Evolutionary conservation across 2,113 vertebrate genomes (phyloP).

Genomic region (Alaudala cheleensis): DNA sequence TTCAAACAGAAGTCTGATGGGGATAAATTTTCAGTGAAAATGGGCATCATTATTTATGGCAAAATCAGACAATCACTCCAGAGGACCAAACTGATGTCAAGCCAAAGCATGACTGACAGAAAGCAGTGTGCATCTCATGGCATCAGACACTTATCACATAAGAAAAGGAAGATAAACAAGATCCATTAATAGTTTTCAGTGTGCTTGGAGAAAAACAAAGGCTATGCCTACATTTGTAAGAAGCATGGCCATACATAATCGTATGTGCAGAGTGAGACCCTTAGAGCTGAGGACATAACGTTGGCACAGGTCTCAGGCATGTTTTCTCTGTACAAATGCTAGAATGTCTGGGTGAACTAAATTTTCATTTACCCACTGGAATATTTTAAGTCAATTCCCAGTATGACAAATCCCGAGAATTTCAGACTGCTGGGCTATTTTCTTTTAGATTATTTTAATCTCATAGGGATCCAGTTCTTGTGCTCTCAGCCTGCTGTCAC

Average conservation of each 20-base stretch:
- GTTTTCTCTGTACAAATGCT: background rate
- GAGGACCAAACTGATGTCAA: background rate
- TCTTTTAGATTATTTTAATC: background rate
- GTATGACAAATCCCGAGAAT: background rate
- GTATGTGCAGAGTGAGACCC: background rate
- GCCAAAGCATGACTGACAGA: background rate
- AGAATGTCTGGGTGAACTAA: background rate
- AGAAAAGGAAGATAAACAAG: background rate
- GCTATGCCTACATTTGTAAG: background rate
- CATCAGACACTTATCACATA: background rate
- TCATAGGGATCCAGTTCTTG: background rate
- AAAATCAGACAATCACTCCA: background rate
- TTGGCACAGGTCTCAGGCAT: background rate
- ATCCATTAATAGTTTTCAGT: background rate
- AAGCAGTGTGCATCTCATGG: rapidly evolving
- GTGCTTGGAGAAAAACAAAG: background rate
- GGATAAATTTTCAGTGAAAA: background rate
- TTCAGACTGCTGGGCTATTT: background rate
- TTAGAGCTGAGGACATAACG: background rate
- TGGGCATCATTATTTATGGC: background rate
- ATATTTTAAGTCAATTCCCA: background rate
- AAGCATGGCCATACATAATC: background rate
- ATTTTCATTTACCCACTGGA: background rate
- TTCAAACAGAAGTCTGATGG: background rate
- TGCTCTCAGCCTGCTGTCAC: background rate